Percentiles rank a stretch among this genome's conserved stretches.
These are phyloP conservation scores for Phania funesta DNA, from an alignment of 2,888 invertebrate species.

Conservation along the genomic window DNA sequence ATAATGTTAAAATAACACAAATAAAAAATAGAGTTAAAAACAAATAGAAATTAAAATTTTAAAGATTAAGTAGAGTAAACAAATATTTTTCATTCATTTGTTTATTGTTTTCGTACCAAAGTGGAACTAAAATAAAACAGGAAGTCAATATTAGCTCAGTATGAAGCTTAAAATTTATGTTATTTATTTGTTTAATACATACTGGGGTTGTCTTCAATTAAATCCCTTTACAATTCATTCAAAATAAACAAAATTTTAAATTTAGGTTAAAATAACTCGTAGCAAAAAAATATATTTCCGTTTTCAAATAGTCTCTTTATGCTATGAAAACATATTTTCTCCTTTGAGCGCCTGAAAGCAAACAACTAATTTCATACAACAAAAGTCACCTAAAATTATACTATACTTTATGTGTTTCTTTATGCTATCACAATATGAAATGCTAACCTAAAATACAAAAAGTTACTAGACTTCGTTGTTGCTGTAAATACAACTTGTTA, in stretches of 20 bases:
- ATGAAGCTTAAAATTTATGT: too few species aligned
- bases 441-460: constrained; percentile 22
- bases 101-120: too few species aligned
- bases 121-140: too few species aligned
- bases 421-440: constrained; percentile 1
- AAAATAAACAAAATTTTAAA: neutral
- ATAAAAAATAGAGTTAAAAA: too few species aligned
- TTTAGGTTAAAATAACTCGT: neutral
- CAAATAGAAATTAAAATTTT: too few species aligned
- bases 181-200: too few species aligned
- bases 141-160: too few species aligned
- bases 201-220: too few species aligned
- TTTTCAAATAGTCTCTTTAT: constrained; percentile 21
- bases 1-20: too few species aligned
- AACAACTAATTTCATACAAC: constrained; percentile 53
- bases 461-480: neutral
- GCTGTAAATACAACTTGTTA: constrained; percentile 47
- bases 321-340: neutral
- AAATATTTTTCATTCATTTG: too few species aligned
- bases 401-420: constrained; percentile 5
- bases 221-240: too few species aligned
- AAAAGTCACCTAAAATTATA: constrained; percentile 49
- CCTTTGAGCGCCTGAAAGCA: constrained; percentile 37
- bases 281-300: constrained; percentile 3
- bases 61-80: too few species aligned